Base-by-base conservation (phyloP, 2,797 vertebrate species). In the Mastacembelus armatus region DNA sequence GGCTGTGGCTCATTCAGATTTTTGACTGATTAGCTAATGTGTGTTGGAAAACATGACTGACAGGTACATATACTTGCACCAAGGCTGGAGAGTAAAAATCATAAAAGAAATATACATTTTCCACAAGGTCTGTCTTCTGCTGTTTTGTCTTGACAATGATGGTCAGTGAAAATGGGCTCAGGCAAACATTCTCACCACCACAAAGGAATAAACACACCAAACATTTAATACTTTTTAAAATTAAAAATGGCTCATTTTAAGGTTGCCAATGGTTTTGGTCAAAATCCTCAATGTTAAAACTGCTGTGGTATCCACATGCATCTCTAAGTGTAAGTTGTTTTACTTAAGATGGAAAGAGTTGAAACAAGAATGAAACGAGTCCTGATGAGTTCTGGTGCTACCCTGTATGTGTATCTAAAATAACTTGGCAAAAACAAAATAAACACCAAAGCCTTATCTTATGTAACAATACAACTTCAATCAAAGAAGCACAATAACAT, bases 271-370 rank as follows among this genome's bases (percentile, higher is more conserved):
- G 0, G 24, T 18, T 18, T 24, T 40, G n/a, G 14, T 45, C 19
- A 16, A 32, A 47, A 47, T 16, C 10, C 6, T 45, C 7, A 11
- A n/a, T 49, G 47, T 56, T 19, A 57, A 55, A 21, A 56, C 4
- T 15, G 2, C 0, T 7, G 22, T 19, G 55, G 16, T 58, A 19
- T 35, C 10, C 7, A 43, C 18, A 50, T 0, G 1, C 7, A 59
- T 26, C 2, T 60, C 29, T 12, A 38, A 40, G n/a, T n/a, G n/a
- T 47, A 9, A 22, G 15, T n/a, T 0, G 1, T 24, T 56, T 55
- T 32, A n/a, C 16, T 47, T 45, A 21, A 58, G 22, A 33, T 33
- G 26, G 58, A 16, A 65, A 30, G 21, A 24, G 26, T 9, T 58
- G 21, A 32, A 44, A 32, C 16, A 39, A 19, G 4, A 22, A 10